These are phyloP conservation scores for Lithosia quadra DNA, from an alignment of 2,888 invertebrate genomes.

Conservation along the genomic window DNA sequence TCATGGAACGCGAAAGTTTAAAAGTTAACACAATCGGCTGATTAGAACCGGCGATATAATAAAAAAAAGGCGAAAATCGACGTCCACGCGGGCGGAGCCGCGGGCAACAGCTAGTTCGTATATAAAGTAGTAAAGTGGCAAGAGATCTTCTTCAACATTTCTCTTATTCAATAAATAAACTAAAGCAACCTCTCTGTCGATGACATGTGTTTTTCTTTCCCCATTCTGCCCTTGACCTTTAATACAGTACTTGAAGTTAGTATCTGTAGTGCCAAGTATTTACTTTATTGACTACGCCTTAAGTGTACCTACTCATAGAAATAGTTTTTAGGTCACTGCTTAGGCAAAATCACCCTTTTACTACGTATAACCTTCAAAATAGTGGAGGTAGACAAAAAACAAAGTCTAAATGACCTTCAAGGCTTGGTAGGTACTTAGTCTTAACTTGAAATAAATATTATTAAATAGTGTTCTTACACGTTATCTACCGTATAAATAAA, in stretches of 20 bases:
- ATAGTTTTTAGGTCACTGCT: neutral
- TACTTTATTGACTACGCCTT: slow-evolving; percentile 2
- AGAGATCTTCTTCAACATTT: neutral
- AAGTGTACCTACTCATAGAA: neutral
- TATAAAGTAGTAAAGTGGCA: too few species aligned
- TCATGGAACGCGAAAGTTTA: too few species aligned
- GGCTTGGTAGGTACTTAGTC: neutral
- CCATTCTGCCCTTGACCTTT: neutral
- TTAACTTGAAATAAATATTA: too few species aligned
- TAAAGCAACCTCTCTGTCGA: slow-evolving; percentile 5
- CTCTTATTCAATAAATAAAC: slow-evolving; percentile 7
- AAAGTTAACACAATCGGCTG: too few species aligned
- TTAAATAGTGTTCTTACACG: too few species aligned
- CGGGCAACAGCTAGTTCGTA: too few species aligned
- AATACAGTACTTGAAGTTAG: neutral
- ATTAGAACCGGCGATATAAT: too few species aligned
- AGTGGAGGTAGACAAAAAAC: neutral
- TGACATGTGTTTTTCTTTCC: neutral
- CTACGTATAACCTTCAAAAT: neutral
- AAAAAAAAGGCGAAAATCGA: too few species aligned
- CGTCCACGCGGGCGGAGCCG: too few species aligned
- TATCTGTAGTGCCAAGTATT: neutral
- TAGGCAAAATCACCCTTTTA: neutral
- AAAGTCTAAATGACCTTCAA: neutral
- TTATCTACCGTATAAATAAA: neutral